Conservation (phyloP, 1,140 invertebrate species). For the Lordiphosa collinella region DNA sequence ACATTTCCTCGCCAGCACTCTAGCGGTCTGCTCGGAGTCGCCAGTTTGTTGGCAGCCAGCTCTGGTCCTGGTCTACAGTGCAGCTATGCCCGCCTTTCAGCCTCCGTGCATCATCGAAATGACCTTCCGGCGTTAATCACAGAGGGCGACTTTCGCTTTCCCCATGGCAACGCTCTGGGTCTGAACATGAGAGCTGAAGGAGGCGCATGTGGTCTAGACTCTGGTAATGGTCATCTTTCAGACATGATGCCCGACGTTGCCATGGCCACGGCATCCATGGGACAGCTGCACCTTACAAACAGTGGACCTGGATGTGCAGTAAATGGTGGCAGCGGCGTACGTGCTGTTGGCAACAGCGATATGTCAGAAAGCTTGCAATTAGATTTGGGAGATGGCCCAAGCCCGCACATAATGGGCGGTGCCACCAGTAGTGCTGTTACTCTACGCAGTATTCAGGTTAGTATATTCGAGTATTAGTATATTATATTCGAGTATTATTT, state of each 20-base stretch:
- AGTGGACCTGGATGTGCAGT: slow-evolving; percentile 22
- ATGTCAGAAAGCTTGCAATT: slow-evolving; percentile 82
- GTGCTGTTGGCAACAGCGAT: slow-evolving; percentile 45
- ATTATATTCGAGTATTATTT: not conserved
- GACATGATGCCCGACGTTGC: slow-evolving; percentile 93
- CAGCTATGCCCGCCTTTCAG: slow-evolving; percentile 60
- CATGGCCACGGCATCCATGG: slow-evolving; percentile 89
- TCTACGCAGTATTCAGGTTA: slow-evolving; percentile 69
- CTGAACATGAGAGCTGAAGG: slow-evolving; percentile 47
- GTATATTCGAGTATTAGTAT: not conserved
- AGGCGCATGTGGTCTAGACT: slow-evolving; percentile 55
- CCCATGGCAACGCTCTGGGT: slow-evolving; percentile 54
- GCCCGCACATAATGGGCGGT: slow-evolving; percentile 80
- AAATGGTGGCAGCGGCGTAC: slow-evolving; percentile 18
- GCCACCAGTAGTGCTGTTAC: slow-evolving; percentile 51
- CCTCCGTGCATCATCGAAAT: slow-evolving; percentile 77
- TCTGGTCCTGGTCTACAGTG: slow-evolving; percentile 43
- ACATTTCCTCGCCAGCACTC: slow-evolving; percentile 83
- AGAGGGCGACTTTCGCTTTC: slow-evolving; percentile 82
- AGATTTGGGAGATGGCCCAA: slow-evolving; percentile 88
- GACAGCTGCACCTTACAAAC: slow-evolving; percentile 82
- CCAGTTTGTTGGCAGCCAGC: slow-evolving; percentile 32
- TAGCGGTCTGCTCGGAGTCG: slow-evolving; percentile 57
- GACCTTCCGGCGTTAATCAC: slow-evolving; percentile 84
- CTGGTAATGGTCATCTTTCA: slow-evolving; percentile 84